Base-by-base conservation (phyloP, 2,113 vertebrate species). In the Stegastes partitus region DNA sequence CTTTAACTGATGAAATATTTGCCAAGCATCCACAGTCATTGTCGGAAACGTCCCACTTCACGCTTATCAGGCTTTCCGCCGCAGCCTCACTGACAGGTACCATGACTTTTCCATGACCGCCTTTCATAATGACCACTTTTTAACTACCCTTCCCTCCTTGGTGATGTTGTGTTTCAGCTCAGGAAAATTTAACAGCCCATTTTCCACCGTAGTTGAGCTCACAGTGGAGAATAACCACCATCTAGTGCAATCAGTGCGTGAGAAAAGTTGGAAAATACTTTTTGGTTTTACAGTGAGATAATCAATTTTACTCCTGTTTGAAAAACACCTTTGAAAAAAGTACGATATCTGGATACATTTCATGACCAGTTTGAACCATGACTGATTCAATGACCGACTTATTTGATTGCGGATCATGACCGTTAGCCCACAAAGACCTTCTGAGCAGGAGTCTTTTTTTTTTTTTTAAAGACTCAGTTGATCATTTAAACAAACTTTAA, bases 151-250 rank as follows among this genome's bases (percentile, higher is more conserved):
- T 47, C 37, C 37, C 37, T 31, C 47, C 34, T 74, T 61, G 37
- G 59, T 68, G 37, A 72, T 53, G 42, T 50, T 56, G 42, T 68
- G 72, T 79, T 79, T n/a, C 31, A 70, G 66, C 15, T 66, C 47
- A 49, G 59, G 59, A 61, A 84, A 75, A 8, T 51, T 68, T 37
- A 42, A 59, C 69, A 15, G 53, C 50, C n/a, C 25, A 28, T 65
- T 79, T 84, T 66, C 76, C 76, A 75, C 59, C 66, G 28, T 25
- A 55, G 37, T 21, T 6, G 12, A 37, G 15, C 31, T n/a, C 11
- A 54, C 34, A 23, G 47, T 44, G 56, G 55, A 73, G 47, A 25
- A 42, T 72, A 74, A 69, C 68, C 81, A 64, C 61, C 19, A 51
- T 63, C 23, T 68, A 74, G 78, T 74, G 50, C 56, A 73, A 68